A percentile compares a stretch with the other conserved stretches of the same genome.
These are phyloP conservation scores for Drosophila recens DNA, from an alignment of 2,888 invertebrate genomes.

Conservation along the genomic window DNA sequence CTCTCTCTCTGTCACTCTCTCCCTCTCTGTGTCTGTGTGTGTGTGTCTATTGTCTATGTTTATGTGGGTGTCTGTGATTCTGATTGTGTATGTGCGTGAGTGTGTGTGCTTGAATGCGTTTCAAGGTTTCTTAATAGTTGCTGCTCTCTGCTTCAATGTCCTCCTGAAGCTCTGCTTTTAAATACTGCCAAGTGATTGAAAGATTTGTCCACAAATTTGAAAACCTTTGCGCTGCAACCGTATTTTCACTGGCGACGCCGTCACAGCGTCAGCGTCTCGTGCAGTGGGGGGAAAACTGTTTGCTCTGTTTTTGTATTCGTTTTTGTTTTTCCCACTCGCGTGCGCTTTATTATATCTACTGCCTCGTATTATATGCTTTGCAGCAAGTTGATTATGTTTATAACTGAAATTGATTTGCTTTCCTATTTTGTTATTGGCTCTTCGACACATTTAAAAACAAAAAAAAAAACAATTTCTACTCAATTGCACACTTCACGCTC, in stretches of 20 bases:
- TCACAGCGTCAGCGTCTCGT: conserved; percentile 31
- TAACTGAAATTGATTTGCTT: conserved; percentile 39
- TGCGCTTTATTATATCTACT: conserved; percentile 28
- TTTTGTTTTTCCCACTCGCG: conserved; percentile 51
- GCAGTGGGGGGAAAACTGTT: conserved; percentile 42
- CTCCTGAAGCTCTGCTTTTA: conserved; percentile 34
- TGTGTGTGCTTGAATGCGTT: conserved; percentile 28
- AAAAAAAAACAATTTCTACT: conserved; percentile 53
- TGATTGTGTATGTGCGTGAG: conserved; percentile 4
- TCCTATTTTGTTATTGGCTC: conserved; percentile 46
- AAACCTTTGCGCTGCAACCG: conserved; percentile 32
- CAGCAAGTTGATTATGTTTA: conserved; percentile 39
- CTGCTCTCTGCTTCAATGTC: conserved; percentile 31
- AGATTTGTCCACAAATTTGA: neutral
- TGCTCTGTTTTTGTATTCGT: conserved; percentile 42
- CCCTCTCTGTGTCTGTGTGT: conserved; percentile 1
- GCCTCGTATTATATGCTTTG: conserved; percentile 15
- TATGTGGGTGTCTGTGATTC: conserved; percentile 11
- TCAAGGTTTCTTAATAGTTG: conserved; percentile 54
- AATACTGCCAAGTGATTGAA: conserved; percentile 8
- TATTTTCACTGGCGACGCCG: conserved; percentile 48
- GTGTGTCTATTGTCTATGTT: conserved; percentile 14
- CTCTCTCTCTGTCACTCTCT: neutral
- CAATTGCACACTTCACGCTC: conserved; percentile 77
- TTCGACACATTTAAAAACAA: conserved; percentile 66